Percentiles rank a stretch among this genome's conserved stretches.
phyloP scores from a whole-genome alignment of 2,113 vertebrate genomes.

The Morphnarchus princeps region DNA sequence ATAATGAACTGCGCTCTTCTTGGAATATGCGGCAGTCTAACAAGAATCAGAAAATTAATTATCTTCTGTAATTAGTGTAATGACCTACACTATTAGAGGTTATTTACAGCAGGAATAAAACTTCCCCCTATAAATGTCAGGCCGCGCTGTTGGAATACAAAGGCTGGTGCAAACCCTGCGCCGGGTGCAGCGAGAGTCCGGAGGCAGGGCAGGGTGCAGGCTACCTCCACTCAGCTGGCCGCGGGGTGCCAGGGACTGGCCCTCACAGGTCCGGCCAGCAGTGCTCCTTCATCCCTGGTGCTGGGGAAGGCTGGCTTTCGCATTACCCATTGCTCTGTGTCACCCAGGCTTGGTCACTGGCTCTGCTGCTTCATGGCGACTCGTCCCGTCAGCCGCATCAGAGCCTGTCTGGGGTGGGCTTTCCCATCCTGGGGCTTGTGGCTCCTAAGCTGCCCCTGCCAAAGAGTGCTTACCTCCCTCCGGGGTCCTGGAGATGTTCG shows the following conservation, averaged over 20 bases:
- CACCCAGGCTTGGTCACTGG: background rate
- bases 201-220: background rate
- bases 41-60: conserved; percentile 74
- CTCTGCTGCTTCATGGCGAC: rapidly evolving
- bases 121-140: conserved; percentile 63
- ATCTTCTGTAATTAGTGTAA: conserved; percentile 74
- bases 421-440: background rate
- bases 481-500: background rate
- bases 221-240: background rate
- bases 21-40: conserved; percentile 50
- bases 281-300: rapidly evolving
- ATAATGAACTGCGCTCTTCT: conserved; percentile 53
- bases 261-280: rapidly evolving
- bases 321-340: background rate
- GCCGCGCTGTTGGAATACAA: background rate
- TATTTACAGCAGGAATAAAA: conserved; percentile 77
- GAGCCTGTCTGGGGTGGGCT: background rate
- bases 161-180: background rate
- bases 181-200: background rate
- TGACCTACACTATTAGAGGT: conserved; percentile 71
- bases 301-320: background rate
- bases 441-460: background rate
- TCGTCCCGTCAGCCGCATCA: rapidly evolving
- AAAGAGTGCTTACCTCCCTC: rapidly evolving
- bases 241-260: background rate